Base-by-base conservation (phyloP, 2,113 vertebrate species). In the Nematolebias whitei region DNA sequence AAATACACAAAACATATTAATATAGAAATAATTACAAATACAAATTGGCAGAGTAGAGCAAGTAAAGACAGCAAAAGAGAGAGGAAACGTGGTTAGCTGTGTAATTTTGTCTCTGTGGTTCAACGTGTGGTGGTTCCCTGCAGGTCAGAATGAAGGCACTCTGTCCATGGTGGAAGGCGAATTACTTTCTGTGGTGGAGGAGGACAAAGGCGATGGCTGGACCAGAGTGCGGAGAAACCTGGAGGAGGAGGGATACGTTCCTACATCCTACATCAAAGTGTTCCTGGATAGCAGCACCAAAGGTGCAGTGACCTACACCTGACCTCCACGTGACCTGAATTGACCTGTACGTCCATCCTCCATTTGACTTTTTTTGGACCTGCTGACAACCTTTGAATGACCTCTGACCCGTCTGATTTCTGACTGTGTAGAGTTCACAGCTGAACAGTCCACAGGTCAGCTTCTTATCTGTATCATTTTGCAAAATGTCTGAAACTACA, bases 111-210 rank as follows among this genome's bases (percentile, higher is more conserved):
- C n/a, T n/a, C n/a, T n/a, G n/a, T n/a, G n/a, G n/a, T n/a, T n/a
- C n/a, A n/a, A n/a, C n/a, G n/a, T n/a, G n/a, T n/a, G n/a, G n/a
- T 68, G 35, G 5, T 74, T 7, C 1, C 41, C 5, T 65, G 82
- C 95, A 93, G 98, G 97, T 83, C 96, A 98, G 89, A 99, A 98
- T 41, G 98, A 99, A 92, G 98, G 98, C 22, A 99, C 98, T 14
- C 94, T 99, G 63, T 95, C 96, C 0, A 95, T 99, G 73, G 85
- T 85, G 2, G 98, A 99, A 84, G 96, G 96, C 9, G 97, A 99
- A 79, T 91, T 94, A 58, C 91, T 99, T 39, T 97, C 91, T 2
- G 96, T 99, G 16, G 98, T 99, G 38, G 97, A 99, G 78, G 97
- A 99, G 50, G 98, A 99, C 90, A 98, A 97, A 80, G 98, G 98